Evolutionary conservation across 2,113 vertebrate genomes (phyloP).

Genomic region (Galeopterus variegatus): DNA sequence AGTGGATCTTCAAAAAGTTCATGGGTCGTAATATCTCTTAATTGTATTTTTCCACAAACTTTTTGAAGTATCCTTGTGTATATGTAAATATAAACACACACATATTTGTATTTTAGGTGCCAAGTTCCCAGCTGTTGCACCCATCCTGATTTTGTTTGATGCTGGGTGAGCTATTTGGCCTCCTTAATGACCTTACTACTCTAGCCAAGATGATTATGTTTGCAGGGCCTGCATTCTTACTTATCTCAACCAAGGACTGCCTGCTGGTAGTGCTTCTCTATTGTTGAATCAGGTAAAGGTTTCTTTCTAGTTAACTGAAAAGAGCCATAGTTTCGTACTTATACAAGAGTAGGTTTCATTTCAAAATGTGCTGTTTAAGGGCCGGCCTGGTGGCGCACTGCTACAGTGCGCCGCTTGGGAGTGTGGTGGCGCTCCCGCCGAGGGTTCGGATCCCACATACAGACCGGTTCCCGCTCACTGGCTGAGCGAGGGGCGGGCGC

Average conservation of each 20-base stretch:
- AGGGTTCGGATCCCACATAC: too few species aligned
- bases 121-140: not conserved
- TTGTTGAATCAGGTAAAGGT: not conserved
- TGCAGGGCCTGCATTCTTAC: constrained; percentile 12
- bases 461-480: too few species aligned
- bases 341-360: not conserved
- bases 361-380: constrained; percentile 47
- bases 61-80: not conserved
- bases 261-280: not conserved
- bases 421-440: too few species aligned
- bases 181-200: not conserved
- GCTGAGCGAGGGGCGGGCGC: too few species aligned
- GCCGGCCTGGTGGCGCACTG: too few species aligned
- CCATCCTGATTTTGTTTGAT: not conserved
- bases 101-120: not conserved
- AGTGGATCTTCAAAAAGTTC: too few species aligned
- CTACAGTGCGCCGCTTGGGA: too few species aligned
- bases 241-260: not conserved
- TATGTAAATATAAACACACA: not conserved
- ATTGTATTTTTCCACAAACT: too few species aligned
- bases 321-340: not conserved
- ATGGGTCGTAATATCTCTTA: too few species aligned
- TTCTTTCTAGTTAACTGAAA: constrained; percentile 50
- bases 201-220: not conserved
- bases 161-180: not conserved